phyloP scores from a whole-genome alignment of 2,888 invertebrate species.

The Diplolepis rosae region DNA sequence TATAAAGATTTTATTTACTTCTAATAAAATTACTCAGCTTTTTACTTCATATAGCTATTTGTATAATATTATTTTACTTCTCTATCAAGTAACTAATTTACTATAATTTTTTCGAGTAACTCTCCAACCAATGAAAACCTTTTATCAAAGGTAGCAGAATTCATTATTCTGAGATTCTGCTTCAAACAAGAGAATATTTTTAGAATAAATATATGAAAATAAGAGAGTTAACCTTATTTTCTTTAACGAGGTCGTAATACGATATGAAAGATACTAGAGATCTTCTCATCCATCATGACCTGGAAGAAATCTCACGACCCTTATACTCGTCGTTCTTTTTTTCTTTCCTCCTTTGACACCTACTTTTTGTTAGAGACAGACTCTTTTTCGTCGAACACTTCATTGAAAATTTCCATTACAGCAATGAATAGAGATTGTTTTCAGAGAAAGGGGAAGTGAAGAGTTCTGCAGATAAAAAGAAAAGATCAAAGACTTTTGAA shows the following conservation, averaged over 20 bases:
- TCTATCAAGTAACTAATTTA: too few species aligned
- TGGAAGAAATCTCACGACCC: slow-evolving; percentile 8
- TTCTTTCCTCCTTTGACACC: neutral
- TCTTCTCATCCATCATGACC: slow-evolving; percentile 4
- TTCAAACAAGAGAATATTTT: neutral
- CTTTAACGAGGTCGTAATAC: slow-evolving; percentile 16
- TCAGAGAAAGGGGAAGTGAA: neutral
- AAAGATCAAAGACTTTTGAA: too few species aligned
- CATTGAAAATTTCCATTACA: neutral
- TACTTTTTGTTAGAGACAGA: neutral
- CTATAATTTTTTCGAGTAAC: too few species aligned
- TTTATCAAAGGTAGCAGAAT: too few species aligned
- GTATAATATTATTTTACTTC: too few species aligned
- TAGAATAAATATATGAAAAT: neutral
- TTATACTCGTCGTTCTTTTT: slow-evolving; percentile 8
- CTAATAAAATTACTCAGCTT: too few species aligned
- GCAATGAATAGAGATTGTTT: neutral
- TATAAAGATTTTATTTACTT: too few species aligned
- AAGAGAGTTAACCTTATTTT: slow-evolving; percentile 21
- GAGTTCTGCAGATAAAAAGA: neutral
- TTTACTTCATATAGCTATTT: too few species aligned
- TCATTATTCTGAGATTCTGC: neutral
- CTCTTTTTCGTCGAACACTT: neutral
- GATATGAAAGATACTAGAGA: slow-evolving; percentile 9
- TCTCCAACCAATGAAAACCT: too few species aligned